These are phyloP conservation scores for Leptodactylus fuscus DNA, from an alignment of 2,113 vertebrate species.

Conservation along the genomic window DNA sequence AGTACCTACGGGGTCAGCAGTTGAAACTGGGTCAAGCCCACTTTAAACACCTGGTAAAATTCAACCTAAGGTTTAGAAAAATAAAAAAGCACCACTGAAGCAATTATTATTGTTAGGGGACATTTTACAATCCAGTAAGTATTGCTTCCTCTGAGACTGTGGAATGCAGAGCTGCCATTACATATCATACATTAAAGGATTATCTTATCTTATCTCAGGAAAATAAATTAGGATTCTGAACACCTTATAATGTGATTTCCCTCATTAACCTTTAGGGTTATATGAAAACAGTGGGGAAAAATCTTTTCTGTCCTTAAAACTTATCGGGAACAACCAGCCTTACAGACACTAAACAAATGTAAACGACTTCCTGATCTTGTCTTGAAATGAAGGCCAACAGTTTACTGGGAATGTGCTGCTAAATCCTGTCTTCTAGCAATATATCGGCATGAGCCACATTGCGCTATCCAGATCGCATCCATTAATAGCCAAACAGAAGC, in stretches of 20 bases:
- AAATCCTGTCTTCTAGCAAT: constrained; percentile 21
- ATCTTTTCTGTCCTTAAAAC: constrained; percentile 18
- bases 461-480: neutral
- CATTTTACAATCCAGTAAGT: too few species aligned
- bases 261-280: constrained; percentile 48
- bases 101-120: too few species aligned
- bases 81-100: too few species aligned
- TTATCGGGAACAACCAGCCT: constrained; percentile 51
- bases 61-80: too few species aligned
- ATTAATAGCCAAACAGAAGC: neutral
- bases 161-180: neutral
- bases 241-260: constrained; percentile 22
- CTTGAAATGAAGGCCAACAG: constrained; percentile 5
- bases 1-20: too few species aligned
- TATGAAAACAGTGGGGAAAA: constrained; percentile 27
- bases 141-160: neutral
- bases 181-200: neutral
- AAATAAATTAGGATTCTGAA: constrained; percentile 10
- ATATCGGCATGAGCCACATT: neutral
- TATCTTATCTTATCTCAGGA: neutral
- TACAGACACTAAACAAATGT: constrained; percentile 20
- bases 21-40: too few species aligned
- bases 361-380: constrained; percentile 40
- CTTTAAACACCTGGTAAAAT: too few species aligned
- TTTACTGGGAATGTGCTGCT: constrained; percentile 11